Evolutionary conservation across 2,888 invertebrate species (phyloP), one percentile per base, ranked within the genome.

Genomic region (Caenorhabditis zanzibari): DNA sequence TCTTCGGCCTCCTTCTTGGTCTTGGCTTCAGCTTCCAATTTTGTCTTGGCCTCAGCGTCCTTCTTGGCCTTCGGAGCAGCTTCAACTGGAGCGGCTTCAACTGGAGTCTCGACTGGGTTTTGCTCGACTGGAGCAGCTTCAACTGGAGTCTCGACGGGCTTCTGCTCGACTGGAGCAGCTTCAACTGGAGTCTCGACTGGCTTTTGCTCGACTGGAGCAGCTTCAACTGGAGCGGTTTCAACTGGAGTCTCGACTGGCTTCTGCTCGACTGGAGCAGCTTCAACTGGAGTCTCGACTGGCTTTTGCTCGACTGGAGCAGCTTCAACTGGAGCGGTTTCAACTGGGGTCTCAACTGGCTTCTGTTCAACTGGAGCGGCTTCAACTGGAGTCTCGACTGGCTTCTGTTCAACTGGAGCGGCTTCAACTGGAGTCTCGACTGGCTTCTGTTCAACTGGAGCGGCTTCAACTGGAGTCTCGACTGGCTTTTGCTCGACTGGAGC

Each of bases 281-380:
- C 58, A 24, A 69, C 54, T 38, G 32, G 32, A 32, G 32, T 32
- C 32, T 32, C 32, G 32, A 7, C 32, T 32, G 32, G 7, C 38
- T 38, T 38, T 12, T 38, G 10, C 10, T 38, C 38, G 12, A 12
- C 10, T 38, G 69, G 54, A 38, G 56, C 63, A 14, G 24, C 71
- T 61, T 82, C 59, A 9, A 66, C 66, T n/a, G 44, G 38, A 12
- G 38, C 64, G 10, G 58, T 26, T n/a, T 71, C 49, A n/a, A 38
- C 64, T 74, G 26, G 41, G 44, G 7, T 68, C 68, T 35, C 73
- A n/a, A 7, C 72, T 47, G 44, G 47, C n/a, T 44, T 44, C n/a
- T 56, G 24, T 58, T 79, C 63, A 12, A 68, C 58, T 69, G 71
- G 63, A 38, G 41, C 38, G 16, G 52, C 56, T 52, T 63, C 58